Evolutionary conservation across 35 echinoderm and acorn worm species (phyloP).

Genomic region (Ophioderma brevispina): DNA sequence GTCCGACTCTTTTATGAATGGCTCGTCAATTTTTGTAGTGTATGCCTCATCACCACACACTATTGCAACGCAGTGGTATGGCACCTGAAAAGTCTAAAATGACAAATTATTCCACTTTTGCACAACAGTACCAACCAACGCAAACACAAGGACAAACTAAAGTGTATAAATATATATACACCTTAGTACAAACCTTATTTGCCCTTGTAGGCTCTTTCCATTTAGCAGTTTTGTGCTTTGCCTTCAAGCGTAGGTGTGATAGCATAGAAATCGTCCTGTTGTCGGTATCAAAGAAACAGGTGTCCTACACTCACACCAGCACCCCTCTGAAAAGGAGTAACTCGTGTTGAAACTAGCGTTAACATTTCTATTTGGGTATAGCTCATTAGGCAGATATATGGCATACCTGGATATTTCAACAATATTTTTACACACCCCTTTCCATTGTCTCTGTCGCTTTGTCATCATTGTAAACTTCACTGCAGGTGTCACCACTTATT

Average conservation of each 20-base stretch:
- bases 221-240: no score
- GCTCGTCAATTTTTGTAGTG: no score
- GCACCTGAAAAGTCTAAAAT: no score
- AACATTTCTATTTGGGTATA: neutral
- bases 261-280: neutral
- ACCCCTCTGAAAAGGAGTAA: neutral
- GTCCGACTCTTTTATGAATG: no score
- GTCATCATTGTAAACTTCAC: neutral
- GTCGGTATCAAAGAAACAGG: neutral
- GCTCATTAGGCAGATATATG: neutral
- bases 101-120: no score
- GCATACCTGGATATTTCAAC: slow-evolving; percentile 1
- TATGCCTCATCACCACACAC: no score
- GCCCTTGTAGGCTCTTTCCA: no score
- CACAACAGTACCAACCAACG: no score
- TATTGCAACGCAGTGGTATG: no score
- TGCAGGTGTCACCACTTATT: neutral
- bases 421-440: neutral
- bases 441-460: neutral
- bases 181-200: no score
- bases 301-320: neutral
- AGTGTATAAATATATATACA: no score
- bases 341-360: neutral
- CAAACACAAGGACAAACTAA: no score
- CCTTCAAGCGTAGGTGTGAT: neutral